A percentile compares a stretch with the other conserved stretches of the same genome.
Evolutionary conservation across 2,888 invertebrate genomes (phyloP).

Genomic region (Ennomos quercinarius): DNA sequence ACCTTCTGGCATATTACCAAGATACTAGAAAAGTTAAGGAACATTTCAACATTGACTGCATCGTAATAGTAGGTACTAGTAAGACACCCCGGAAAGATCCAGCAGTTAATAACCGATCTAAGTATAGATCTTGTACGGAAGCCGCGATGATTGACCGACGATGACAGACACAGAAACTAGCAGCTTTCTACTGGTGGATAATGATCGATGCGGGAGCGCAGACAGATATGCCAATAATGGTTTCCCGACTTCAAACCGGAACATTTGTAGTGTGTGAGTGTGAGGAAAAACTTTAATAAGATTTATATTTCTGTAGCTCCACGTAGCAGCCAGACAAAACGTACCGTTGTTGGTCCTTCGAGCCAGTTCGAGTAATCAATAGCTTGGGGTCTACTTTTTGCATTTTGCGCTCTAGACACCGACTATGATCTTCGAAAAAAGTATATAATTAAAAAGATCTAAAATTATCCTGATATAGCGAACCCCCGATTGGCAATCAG

Average conservation of each 20-base stretch:
- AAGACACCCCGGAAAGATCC: constrained; percentile 26
- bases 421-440: no score
- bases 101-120: constrained; percentile 37
- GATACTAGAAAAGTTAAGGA: not conserved
- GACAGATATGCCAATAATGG: constrained; percentile 26
- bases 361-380: not conserved
- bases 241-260: constrained; percentile 3
- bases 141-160: constrained; percentile 41
- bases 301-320: no score
- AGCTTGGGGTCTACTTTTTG: no score
- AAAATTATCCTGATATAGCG: no score
- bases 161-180: constrained; percentile 39
- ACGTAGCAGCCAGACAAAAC: no score
- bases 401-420: no score
- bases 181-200: constrained; percentile 32
- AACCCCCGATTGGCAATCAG: not conserved
- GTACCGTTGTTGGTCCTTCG: constrained; percentile 1
- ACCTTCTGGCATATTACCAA: not conserved
- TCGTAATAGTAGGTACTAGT: not conserved
- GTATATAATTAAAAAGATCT: no score
- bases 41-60: constrained; percentile 15
- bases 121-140: constrained; percentile 39
- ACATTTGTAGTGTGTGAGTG: no score
- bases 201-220: constrained; percentile 26
- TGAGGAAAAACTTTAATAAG: no score